Evolutionary conservation across 2,797 vertebrate genomes (phyloP), one percentile per base, ranked within the genome.

Genomic region (Tinamus major): DNA sequence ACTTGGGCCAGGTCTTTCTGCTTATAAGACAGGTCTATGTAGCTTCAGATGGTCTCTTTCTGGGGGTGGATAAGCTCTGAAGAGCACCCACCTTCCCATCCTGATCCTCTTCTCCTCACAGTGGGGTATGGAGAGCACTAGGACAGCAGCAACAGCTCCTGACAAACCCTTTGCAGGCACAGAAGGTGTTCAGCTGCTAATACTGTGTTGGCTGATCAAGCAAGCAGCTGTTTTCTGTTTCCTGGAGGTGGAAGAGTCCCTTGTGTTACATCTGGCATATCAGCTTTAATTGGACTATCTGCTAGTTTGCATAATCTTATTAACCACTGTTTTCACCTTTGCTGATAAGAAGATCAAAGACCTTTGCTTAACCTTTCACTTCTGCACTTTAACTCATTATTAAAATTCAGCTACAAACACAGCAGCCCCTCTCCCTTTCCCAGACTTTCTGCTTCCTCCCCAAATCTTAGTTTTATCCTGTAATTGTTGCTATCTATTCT

Each of bases 251-350:
- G 55, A 93, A 85, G 9, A 17, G 15, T 87, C 86, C 75, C 71
- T 33, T 89, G 77, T 87, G 87, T 70, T 92, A 59, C 84, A 90
- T 82, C 75, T 89, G 89, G 61, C 37, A 61, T 81, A 80, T 88
- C 85, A 92, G 41, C 58, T 53, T 29, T 92, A 92, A 93, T 88
- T 92, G 80, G 24, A 72, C 63, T 88, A 53, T 92, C 87, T 82
- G 41, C 64, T 87, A 42, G 42, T 92, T 95, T 95, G 85, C 90
- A 91, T 93, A 96, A 94, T 82, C 75, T 94, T 93, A 95, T 94
- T 94, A 96, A 31, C n/a, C 61, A 77, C 61, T 82, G 77, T 92
- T 79, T 93, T 88, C 83, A 92, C 80, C 92, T 92, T 93, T 26
- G 35, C 41, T 64, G 37, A 10, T 82, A 88, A 81, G 37, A 41